Base-by-base conservation (phyloP, 2,888 invertebrate genomes). In the Ypsolopha scabrella region DNA sequence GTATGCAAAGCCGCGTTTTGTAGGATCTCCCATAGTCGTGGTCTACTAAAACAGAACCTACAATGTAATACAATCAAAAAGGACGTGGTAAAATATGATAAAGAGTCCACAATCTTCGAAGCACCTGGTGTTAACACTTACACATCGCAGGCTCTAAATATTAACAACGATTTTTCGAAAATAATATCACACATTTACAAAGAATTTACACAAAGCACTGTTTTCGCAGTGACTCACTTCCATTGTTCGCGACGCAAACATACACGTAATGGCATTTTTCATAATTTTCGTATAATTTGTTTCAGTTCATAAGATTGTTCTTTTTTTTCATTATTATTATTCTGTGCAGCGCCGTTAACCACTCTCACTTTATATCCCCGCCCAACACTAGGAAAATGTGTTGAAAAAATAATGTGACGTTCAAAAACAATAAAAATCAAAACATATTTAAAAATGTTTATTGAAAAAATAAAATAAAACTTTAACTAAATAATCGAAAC, bases 91-190 rank as follows among this genome's bases (percentile, higher is more conserved):
- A 78, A 78, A 81, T 83, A 83, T 77, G 72, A 53, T 49, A 51
- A 68, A 80, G 76, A 80, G 72, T 83, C 81, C 83, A 82, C 82
- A 82, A 82, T 83, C 80, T 81, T 83, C 80, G 82, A 86, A 86
- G 86, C 86, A 86, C 86, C 86, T 81, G 83, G 78, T 80, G 75
- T 85, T 83, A 78, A 77, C 72, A 77, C 80, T 83, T 80, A 74
- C 81, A 83, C 81, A 82, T 78, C 65, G 79, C 76, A 74, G 85
- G 81, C 85, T 80, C 82, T 77, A 79, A 60, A 64, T 67, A 67
- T 71, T 72, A 76, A 77, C 70, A 75, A 82, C 74, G 79, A 79
- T 72, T 75, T 24, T 72, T 75, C 68, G 70, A 76, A 83, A 81
- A 80, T 80, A 81, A 81, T 86, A 83, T 83, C 82, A 85, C 86